These are phyloP conservation scores for Nomada ferruginata DNA, from an alignment of 2,888 invertebrate genomes.

Conservation along the genomic window DNA sequence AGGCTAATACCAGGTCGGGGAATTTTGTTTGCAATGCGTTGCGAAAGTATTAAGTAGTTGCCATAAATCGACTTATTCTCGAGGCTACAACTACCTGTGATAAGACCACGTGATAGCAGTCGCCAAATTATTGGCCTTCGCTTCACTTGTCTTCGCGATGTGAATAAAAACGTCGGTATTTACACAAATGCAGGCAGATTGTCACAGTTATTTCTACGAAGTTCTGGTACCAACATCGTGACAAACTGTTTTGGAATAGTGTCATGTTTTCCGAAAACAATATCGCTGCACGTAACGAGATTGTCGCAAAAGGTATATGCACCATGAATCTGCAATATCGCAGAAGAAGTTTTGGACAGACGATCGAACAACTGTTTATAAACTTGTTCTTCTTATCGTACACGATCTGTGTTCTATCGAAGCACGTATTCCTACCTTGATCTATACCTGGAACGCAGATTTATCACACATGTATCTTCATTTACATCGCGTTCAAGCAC, in stretches of 20 bases:
- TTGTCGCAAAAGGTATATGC: conserved; percentile 19
- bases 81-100: conserved; percentile 45
- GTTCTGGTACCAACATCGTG: neutral
- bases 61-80: conserved; percentile 50
- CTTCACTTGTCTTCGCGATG: conserved; percentile 30
- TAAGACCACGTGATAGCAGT: conserved; percentile 53
- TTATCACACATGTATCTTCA: neutral
- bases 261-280: neutral
- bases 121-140: conserved; percentile 46
- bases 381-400: neutral
- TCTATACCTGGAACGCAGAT: neutral
- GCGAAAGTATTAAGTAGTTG: conserved; percentile 15
- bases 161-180: conserved; percentile 55
- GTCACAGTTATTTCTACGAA: neutral
- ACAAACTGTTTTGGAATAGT: neutral
- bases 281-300: neutral
- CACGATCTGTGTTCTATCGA: neutral
- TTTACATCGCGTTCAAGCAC: neutral
- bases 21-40: conserved; percentile 5
- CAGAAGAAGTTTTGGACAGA: neutral
- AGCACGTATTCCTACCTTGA: neutral
- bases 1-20: neutral
- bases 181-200: conserved; percentile 1
- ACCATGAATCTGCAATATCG: neutral
- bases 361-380: neutral